Percentiles rank a stretch among this genome's conserved stretches.
phyloP scores from a whole-genome alignment of 2,113 vertebrate species.

The Syrrhaptes paradoxus region DNA sequence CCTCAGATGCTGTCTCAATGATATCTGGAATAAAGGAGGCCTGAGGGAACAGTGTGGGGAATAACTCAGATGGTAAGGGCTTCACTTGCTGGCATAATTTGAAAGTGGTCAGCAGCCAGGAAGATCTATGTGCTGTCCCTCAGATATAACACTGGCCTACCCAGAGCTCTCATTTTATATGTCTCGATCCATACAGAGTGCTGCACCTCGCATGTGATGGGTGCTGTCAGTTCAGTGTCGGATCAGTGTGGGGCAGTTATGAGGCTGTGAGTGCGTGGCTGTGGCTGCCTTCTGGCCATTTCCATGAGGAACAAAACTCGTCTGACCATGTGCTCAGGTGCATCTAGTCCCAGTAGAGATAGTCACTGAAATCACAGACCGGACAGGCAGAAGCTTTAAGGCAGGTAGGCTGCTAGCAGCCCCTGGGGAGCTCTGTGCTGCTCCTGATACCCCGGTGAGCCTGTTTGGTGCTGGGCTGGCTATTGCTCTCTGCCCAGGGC shows the following conservation, averaged over 20 bases:
- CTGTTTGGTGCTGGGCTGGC: not conserved
- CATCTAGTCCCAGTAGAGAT: not conserved
- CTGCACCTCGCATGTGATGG: rapidly evolving
- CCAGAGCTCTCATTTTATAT: not conserved
- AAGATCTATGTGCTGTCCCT: not conserved
- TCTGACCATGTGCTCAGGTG: not conserved
- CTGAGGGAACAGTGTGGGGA: not conserved
- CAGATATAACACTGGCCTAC: not conserved
- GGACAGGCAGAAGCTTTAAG: not conserved
- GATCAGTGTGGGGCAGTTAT: rapidly evolving
- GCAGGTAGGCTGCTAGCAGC: not conserved
- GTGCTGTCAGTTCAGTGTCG: not conserved
- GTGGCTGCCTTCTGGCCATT: not conserved
- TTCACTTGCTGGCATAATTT: not conserved
- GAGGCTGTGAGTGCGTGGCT: rapidly evolving
- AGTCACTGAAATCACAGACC: not conserved
- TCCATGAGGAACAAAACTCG: not conserved
- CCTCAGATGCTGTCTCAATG: not conserved
- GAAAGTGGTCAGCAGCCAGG: not conserved
- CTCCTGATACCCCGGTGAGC: not conserved
- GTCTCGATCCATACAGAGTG: not conserved
- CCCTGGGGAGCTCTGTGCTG: not conserved
- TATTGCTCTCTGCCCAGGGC: not conserved
- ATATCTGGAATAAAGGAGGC: not conserved
- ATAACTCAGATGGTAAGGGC: not conserved